These are phyloP conservation scores for Rhagium mordax DNA, from an alignment of 2,888 invertebrate species.

Conservation along the genomic window DNA sequence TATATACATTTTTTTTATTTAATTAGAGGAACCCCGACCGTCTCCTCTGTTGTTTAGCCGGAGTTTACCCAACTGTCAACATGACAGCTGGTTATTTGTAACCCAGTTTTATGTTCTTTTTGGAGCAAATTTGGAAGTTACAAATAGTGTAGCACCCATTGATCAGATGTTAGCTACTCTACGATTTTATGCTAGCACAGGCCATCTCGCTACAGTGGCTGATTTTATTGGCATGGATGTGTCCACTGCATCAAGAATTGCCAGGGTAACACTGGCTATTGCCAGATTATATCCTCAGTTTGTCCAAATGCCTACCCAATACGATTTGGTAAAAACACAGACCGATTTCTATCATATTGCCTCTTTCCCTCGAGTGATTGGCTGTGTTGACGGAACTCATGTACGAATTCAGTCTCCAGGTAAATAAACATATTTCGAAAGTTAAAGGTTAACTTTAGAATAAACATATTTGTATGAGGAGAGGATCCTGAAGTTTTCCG, in stretches of 20 bases:
- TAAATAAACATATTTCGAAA: slow-evolving; percentile 9
- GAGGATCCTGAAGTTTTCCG: slow-evolving; percentile 4
- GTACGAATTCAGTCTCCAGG: slow-evolving; percentile 48
- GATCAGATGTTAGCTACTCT: slow-evolving; percentile 39
- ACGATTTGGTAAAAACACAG: slow-evolving; percentile 28
- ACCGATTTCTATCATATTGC: slow-evolving; percentile 18
- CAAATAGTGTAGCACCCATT: slow-evolving; percentile 34
- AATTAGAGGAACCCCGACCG: too few species aligned
- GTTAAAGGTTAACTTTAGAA: too few species aligned
- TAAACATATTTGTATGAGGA: not conserved
- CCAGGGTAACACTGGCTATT: not conserved
- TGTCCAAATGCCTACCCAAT: slow-evolving; percentile 5
- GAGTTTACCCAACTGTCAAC: too few species aligned
- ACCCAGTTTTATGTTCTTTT: too few species aligned
- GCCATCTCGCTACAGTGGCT: slow-evolving; percentile 29
- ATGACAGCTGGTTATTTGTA: too few species aligned
- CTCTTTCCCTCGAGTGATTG: slow-evolving; percentile 26
- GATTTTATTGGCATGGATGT: slow-evolving; percentile 38
- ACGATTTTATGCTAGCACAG: slow-evolving; percentile 43
- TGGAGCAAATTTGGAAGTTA: too few species aligned
- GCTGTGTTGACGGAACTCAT: slow-evolving; percentile 48
- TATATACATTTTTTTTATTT: too few species aligned
- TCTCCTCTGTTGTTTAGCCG: too few species aligned
- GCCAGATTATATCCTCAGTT: not conserved
- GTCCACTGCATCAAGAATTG: slow-evolving; percentile 34